Base-by-base conservation (phyloP, 2,888 invertebrate genomes). In the Thereva nobilitata region DNA sequence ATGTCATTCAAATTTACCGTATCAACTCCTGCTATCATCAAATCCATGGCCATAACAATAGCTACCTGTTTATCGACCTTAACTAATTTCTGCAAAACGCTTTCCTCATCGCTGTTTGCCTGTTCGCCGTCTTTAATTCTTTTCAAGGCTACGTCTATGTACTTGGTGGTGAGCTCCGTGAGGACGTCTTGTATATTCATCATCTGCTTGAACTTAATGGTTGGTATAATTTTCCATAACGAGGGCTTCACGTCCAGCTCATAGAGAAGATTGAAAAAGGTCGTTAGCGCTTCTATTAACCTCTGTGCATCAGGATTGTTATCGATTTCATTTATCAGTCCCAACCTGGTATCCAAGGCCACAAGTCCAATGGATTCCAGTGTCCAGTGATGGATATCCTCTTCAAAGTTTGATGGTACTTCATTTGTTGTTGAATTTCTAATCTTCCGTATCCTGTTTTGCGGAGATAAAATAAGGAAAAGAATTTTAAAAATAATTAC, bases 11-110 rank as follows among this genome's bases (percentile, higher is more conserved):
- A 40, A 50, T 78, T 82, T 80, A 92, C 90, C 64, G 89, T 89
- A 75, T 91, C 90, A 34, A 90, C 86, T 65, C 90, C 90, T 49
- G 87, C 89, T 67, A 86, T 79, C 5, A 90, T 72, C 87, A 90
- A 86, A 75, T 90, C 90, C 74, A 86, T 84, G 1, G 86, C 86
- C 88, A 89, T 89, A 68, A 86, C 82, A 5, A 84, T 75, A 1
- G 89, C 90, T 6, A 87, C 83, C 74, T 82, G 84, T 70, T 84
- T 83, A 72, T 89, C 86, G 23, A 86, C 83, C 52, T 83, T 83
- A 35, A 89, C 76, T 7, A 90, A 76, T 72, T 85, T 86, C 76
- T 89, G 86, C 45, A 90, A 80, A 2, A 89, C 83, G 75, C 89
- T 88, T 71, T 67, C 53, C 10, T 83, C 81, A 12, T 83, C 82